phyloP scores from a whole-genome alignment of 2,888 invertebrate species.

The Cacoxenus indagator region DNA sequence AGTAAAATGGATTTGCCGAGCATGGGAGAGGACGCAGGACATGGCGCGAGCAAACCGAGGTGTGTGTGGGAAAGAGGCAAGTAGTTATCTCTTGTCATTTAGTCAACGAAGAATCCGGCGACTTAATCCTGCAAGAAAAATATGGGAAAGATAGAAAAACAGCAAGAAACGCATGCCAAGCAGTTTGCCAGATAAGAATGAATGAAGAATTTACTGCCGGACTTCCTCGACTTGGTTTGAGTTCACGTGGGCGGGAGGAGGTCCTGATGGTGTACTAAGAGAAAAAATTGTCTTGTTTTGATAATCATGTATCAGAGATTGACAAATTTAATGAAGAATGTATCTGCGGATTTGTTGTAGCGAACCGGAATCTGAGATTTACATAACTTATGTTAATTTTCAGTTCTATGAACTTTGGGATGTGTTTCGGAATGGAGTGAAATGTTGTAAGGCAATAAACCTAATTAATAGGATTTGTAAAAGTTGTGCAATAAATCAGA shows the following conservation, averaged over 20 bases:
- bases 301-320: slow-evolving; percentile 62
- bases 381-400: slow-evolving; percentile 31
- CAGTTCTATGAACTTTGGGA: neutral
- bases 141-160: neutral
- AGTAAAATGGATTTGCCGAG: slow-evolving; percentile 60
- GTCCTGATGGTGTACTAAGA: neutral
- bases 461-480: too few species aligned
- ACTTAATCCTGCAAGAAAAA: slow-evolving; percentile 13
- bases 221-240: too few species aligned
- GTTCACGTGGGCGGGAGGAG: neutral
- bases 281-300: slow-evolving; percentile 22
- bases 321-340: slow-evolving; percentile 50
- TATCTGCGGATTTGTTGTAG: neutral
- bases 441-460: too few species aligned
- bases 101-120: neutral
- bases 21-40: slow-evolving; percentile 19
- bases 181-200: slow-evolving; percentile 1
- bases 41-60: slow-evolving; percentile 28
- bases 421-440: too few species aligned
- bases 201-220: slow-evolving; percentile 5
- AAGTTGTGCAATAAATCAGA: too few species aligned
- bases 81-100: slow-evolving; percentile 17
- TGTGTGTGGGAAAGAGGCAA: neutral
- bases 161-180: slow-evolving; percentile 3
- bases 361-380: slow-evolving; percentile 1